These are phyloP conservation scores for Iselma pallidipennis DNA, from an alignment of 2,888 invertebrate genomes.

Conservation along the genomic window DNA sequence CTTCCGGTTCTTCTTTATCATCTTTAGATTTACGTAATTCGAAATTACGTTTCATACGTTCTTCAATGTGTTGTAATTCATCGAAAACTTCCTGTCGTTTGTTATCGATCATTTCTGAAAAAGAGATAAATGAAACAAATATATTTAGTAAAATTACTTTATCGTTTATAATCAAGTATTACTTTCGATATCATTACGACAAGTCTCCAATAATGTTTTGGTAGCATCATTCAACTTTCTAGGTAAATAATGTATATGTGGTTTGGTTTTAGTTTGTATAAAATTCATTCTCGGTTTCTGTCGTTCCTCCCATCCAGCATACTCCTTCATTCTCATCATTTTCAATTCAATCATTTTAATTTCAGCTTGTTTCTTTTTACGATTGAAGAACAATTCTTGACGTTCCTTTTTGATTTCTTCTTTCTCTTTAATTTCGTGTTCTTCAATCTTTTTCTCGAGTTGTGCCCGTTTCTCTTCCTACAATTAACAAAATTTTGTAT, in stretches of 20 bases:
- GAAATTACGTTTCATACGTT: conserved; percentile 55
- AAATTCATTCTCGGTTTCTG: conserved; percentile 78
- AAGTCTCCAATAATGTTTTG: conserved; percentile 67
- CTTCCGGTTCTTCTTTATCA: conserved; percentile 32
- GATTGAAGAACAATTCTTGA: conserved; percentile 80
- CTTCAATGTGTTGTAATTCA: conserved; percentile 68
- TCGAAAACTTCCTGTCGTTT: conserved; percentile 67
- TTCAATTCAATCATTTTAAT: conserved; percentile 89
- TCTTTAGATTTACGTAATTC: conserved; percentile 37
- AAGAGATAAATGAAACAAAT: conserved; percentile 34
- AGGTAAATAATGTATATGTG: conserved; percentile 87
- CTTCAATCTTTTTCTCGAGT: conserved; percentile 93
- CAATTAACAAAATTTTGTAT: conserved; percentile 14
- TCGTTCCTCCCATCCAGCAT: conserved; percentile 83
- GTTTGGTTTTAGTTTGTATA: conserved; percentile 85
- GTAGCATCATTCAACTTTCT: conserved; percentile 74
- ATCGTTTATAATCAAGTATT: conserved; percentile 45
- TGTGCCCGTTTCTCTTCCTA: conserved; percentile 80
- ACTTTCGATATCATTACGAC: conserved; percentile 69
- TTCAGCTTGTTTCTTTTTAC: conserved; percentile 86
- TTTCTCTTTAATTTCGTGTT: conserved; percentile 84
- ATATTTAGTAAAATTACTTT: background rate
- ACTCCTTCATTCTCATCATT: conserved; percentile 85
- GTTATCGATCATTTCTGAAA: conserved; percentile 65
- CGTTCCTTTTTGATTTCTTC: conserved; percentile 83